Conservation (phyloP, 2,113 vertebrate genomes). For the Cryptotis parvus region DNA sequence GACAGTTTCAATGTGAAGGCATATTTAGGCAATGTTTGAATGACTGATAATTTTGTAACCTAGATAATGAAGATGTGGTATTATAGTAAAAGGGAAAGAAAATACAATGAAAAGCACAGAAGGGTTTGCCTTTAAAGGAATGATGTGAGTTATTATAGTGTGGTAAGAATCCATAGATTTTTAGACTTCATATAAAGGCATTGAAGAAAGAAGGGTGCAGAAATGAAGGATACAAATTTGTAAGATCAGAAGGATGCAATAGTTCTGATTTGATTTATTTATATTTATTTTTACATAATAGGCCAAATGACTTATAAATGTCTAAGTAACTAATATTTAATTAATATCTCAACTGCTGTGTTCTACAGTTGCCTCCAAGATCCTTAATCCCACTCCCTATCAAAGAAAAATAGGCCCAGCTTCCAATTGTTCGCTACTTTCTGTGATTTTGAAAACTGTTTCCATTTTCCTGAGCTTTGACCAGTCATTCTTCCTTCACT, state of each 20-base stretch:
- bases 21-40: neutral
- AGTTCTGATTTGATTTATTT: neutral
- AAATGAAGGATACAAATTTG: neutral
- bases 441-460: neutral
- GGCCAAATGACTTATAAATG: neutral
- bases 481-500: neutral
- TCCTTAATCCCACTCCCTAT: neutral
- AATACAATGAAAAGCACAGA: neutral
- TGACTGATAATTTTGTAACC: neutral
- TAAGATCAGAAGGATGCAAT: neutral
- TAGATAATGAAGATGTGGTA: too few relatives aligned
- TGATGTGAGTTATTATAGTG: neutral
- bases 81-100: neutral
- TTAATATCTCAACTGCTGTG: neutral
- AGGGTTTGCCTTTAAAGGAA: neutral
- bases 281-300: neutral
- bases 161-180: neutral
- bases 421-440: accelerated
- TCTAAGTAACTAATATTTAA: neutral
- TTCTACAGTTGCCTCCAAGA: too few relatives aligned
- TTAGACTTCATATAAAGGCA: neutral
- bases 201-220: neutral
- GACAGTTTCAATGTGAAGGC: neutral
- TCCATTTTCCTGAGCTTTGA: neutral
- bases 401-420: too few relatives aligned